Evolutionary conservation across 1,140 invertebrate species (phyloP).

Genomic region (Helicoverpa zea): DNA sequence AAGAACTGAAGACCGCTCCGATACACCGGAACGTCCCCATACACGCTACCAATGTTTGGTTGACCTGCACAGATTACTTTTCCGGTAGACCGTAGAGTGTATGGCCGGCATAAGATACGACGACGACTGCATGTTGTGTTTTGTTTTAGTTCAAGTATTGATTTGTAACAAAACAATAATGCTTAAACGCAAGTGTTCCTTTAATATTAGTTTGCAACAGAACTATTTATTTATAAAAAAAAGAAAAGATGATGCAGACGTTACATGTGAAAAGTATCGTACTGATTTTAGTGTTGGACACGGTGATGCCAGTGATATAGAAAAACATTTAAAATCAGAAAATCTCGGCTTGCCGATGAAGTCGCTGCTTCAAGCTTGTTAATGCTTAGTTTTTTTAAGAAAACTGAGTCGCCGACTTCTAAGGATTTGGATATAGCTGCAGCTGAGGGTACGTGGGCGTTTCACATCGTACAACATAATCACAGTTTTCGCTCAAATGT

Average conservation of each 20-base stretch:
- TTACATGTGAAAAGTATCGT: slow-evolving; percentile 9
- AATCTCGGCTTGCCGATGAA: not conserved
- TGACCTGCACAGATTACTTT: too few species aligned
- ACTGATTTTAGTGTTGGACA: slow-evolving; percentile 3
- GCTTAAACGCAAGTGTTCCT: not conserved
- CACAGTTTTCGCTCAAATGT: slow-evolving; percentile 10
- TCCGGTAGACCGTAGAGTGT: too few species aligned
- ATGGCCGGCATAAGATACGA: slow-evolving; percentile 42
- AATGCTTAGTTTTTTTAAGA: not conserved
- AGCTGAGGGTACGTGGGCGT: not conserved
- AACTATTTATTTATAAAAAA: slow-evolving; percentile 9
- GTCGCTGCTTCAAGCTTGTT: not conserved
- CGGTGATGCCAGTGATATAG: not conserved
- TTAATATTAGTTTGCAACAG: not conserved
- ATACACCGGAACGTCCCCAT: too few species aligned
- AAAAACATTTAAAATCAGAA: not conserved
- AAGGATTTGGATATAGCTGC: not conserved
- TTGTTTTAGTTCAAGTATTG: too few species aligned
- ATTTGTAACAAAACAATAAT: not conserved
- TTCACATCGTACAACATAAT: slow-evolving; percentile 6
- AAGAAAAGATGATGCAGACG: not conserved
- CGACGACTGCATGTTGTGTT: too few species aligned
- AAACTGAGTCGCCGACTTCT: not conserved
- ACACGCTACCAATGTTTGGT: too few species aligned
- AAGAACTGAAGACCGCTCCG: too few species aligned